Evolutionary conservation across 2,797 vertebrate species (phyloP).

Genomic region (Scarus forsteni): DNA sequence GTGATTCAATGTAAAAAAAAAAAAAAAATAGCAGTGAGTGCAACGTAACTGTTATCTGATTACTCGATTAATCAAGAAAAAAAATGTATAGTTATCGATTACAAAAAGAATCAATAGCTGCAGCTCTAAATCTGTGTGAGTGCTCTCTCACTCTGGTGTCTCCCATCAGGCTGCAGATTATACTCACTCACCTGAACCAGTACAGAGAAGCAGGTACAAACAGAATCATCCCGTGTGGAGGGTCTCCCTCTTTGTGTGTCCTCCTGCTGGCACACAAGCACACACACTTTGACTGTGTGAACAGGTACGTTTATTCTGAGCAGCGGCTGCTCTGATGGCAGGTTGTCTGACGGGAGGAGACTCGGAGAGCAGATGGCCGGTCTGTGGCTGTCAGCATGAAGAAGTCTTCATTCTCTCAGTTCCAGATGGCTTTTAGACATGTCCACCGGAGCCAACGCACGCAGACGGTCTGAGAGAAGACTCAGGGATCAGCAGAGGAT

Average conservation of each 20-base stretch:
- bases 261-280: slow-evolving; percentile 3
- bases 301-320: slow-evolving; percentile 16
- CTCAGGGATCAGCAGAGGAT: neutral
- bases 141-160: neutral
- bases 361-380: slow-evolving; percentile 42
- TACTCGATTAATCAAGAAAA: too few relatives aligned
- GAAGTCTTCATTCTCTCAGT: slow-evolving; percentile 45
- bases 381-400: slow-evolving; percentile 50
- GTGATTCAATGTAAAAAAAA: too few relatives aligned
- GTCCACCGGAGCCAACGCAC: slow-evolving; percentile 4
- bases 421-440: slow-evolving; percentile 22
- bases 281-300: neutral
- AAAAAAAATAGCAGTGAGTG: too few relatives aligned
- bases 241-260: neutral
- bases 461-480: neutral
- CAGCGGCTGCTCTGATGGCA: neutral
- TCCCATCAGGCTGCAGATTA: neutral
- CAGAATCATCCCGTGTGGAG: neutral
- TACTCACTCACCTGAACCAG: slow-evolving; percentile 3
- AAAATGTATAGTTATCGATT: too few relatives aligned
- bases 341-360: slow-evolving; percentile 10
- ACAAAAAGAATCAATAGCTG: too few relatives aligned
- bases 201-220: neutral
- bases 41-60: too few relatives aligned
- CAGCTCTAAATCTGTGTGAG: too few relatives aligned